Percentiles rank a stretch among this genome's conserved stretches.
Evolutionary conservation across 2,113 vertebrate species (phyloP).

Genomic region (Siniperca chuatsi): DNA sequence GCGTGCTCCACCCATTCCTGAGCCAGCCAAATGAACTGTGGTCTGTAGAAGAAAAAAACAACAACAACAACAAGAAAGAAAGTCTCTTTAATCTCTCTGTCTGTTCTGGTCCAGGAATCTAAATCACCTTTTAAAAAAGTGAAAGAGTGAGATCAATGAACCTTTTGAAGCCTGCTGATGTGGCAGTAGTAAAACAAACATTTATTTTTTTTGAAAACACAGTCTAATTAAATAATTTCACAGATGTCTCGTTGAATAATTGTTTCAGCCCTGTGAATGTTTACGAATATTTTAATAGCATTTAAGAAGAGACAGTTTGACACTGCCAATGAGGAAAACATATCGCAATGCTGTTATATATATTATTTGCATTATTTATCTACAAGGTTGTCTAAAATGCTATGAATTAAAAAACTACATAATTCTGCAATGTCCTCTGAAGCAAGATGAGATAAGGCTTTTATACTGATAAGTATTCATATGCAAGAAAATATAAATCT

Average conservation of each 20-base stretch:
- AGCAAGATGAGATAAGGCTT: constrained; percentile 4
- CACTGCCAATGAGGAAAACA: constrained; percentile 36
- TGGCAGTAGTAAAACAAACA: constrained; percentile 31
- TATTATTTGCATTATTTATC: constrained; percentile 49
- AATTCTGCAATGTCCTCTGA: constrained; percentile 1
- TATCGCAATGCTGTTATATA: constrained; percentile 17
- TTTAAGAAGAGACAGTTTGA: constrained; percentile 48
- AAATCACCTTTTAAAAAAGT: constrained; percentile 69
- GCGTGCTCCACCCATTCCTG: constrained; percentile 89
- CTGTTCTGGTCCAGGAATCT: constrained; percentile 60
- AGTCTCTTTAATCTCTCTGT: constrained; percentile 36
- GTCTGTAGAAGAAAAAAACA: constrained; percentile 13
- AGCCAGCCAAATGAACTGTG: constrained; percentile 88
- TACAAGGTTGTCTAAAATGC: constrained; percentile 16
- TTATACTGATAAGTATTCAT: constrained; percentile 17
- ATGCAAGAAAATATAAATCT: constrained; percentile 29
- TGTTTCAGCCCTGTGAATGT: constrained; percentile 54
- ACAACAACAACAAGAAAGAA: constrained; percentile 36
- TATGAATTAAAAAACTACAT: neutral
- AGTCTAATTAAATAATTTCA: constrained; percentile 36
- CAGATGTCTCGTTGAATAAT: constrained; percentile 38
- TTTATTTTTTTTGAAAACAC: neutral
- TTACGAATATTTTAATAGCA: constrained; percentile 59
- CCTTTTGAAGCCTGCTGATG: constrained; percentile 60
- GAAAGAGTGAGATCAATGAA: constrained; percentile 49